Base-by-base conservation (phyloP, 2,113 vertebrate species). In the Tympanuchus pallidicinctus region DNA sequence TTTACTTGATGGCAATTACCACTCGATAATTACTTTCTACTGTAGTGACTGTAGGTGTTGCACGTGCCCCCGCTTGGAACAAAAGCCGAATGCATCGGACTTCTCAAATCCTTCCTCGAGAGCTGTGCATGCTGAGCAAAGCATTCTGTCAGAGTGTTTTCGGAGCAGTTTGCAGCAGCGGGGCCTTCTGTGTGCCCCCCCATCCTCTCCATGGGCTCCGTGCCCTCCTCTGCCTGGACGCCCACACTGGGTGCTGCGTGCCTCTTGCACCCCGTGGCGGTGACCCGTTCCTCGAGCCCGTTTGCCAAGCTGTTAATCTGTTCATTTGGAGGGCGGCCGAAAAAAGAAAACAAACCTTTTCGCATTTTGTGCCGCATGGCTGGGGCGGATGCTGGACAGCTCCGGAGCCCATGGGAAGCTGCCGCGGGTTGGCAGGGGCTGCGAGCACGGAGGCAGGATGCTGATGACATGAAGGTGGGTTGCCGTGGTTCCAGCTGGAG, bases 1-100 rank as follows among this genome's bases (percentile, higher is more conserved):
- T 63, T n/a, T 5, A 1, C 27, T 1, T 0, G 1, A 1, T 9
- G 57, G 3, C 5, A 1, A 1, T 11, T 10, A 8, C 11, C 40
- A 1, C 5, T 50, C 3, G 4, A 2, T 18, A 22, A 28, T 56
- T n/a, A 42, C 25, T 4, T 0, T 28, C 48, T 22, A 7, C 18
- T 1, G 0, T 8, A 1, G 20, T 7, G 57, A 14, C 70, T 38
- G 11, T 6, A 40, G 17, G 3, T 72, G 75, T 71, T 67, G 28
- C 28, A 82, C 2, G 2, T 0, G 21, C 2, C 21, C 0, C 40
- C 40, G 18, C 65, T 45, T 2, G 8, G 28, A 17, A 5, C 36
- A 56, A 54, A 43, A 6, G 2, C 34, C 11, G 20, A 76, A 24
- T 8, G 0, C 0, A 1, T 0, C 3, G 18, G 11, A 10, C n/a